These are phyloP conservation scores for Spermophilus dauricus DNA, from an alignment of 2,113 vertebrate species.

Conservation along the genomic window DNA sequence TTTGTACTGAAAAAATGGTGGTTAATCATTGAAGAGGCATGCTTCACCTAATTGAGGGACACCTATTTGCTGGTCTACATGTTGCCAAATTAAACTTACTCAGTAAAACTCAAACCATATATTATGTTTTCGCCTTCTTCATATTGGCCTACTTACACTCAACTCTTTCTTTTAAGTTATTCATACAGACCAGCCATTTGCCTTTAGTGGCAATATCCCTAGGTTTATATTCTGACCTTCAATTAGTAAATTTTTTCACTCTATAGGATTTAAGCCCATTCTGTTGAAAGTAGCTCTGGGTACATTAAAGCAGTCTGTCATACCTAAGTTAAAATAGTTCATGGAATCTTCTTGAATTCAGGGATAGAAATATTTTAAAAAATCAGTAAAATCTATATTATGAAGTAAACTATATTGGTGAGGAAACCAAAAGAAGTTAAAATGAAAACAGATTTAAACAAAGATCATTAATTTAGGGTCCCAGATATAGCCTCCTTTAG, in stretches of 20 bases:
- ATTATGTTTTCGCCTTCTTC: neutral
- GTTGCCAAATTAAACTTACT: conserved; percentile 18
- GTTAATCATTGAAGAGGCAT: neutral
- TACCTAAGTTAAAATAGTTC: neutral
- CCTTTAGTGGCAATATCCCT: neutral
- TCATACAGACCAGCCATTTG: neutral
- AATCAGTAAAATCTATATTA: neutral
- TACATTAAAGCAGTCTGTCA: neutral
- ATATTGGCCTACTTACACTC: neutral
- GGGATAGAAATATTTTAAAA: conserved; percentile 31
- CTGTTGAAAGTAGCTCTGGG: neutral
- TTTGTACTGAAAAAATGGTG: neutral
- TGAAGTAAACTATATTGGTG: neutral
- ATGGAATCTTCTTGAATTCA: neutral
- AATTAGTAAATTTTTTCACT: conserved; percentile 16
- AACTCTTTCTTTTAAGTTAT: neutral
- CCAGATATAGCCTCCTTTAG: neutral
- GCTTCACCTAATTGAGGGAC: neutral
- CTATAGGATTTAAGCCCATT: neutral
- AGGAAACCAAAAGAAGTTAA: conserved; percentile 23
- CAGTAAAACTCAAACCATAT: neutral
- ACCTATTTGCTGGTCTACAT: neutral
- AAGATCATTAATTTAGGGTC: conserved; percentile 45
- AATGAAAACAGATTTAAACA: conserved; percentile 23
- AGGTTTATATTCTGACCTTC: neutral